phyloP scores from a whole-genome alignment of 2,797 vertebrate species.

The Geotrypetes seraphini region DNA sequence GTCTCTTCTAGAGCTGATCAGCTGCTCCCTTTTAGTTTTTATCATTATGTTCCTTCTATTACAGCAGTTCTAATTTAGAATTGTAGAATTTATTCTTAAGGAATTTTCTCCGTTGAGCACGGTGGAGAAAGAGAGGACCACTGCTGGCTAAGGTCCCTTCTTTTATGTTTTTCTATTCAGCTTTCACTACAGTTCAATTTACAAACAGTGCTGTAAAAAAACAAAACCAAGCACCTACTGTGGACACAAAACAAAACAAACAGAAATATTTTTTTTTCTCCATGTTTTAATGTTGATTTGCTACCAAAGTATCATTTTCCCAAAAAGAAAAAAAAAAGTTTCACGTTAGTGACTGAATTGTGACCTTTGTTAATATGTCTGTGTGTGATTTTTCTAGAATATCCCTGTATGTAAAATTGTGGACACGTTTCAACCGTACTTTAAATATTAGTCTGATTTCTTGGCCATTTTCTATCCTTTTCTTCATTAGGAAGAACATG shows the following conservation, averaged over 20 bases:
- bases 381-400: conserved; percentile 14
- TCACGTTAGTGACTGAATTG: conserved; percentile 9
- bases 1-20: no score
- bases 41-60: conserved; percentile 1
- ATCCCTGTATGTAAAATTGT: conserved; percentile 12
- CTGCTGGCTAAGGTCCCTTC: no score
- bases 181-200: not conserved
- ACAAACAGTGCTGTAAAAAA: no score
- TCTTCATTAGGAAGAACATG: no score
- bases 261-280: conserved; percentile 6
- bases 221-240: conserved; percentile 27
- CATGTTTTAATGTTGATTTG: conserved; percentile 29
- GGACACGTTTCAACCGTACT: conserved; percentile 23
- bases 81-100: no score
- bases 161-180: no score
- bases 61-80: not conserved
- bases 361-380: conserved; percentile 18
- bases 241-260: conserved; percentile 21
- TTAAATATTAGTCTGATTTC: no score
- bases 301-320: conserved; percentile 51
- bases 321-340: conserved; percentile 23
- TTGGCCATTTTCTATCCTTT: no score
- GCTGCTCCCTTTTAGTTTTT: no score
- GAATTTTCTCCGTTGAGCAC: no score
- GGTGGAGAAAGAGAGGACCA: no score